Conservation (phyloP, 2,888 invertebrate genomes). For the Nemapogon koenigi region DNA sequence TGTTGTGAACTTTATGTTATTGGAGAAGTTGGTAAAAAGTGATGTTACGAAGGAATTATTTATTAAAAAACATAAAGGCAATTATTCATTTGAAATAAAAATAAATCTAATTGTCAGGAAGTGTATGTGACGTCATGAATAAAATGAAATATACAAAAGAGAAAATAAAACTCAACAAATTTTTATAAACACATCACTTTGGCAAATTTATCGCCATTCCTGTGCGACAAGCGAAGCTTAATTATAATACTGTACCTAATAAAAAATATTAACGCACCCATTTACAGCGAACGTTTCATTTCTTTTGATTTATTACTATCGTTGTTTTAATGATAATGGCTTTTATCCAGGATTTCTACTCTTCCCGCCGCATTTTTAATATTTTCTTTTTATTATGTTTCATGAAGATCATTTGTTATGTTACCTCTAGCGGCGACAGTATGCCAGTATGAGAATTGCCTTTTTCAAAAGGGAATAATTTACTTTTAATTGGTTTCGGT, state of each 20-base stretch:
- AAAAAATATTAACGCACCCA: conserved; percentile 31
- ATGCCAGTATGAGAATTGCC: too few species aligned
- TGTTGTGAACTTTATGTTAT: too few species aligned
- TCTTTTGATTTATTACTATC: conserved; percentile 38
- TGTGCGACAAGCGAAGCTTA: conserved; percentile 13
- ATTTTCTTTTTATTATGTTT: conserved; percentile 6
- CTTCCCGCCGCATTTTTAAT: conserved; percentile 3
- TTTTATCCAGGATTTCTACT: conserved; percentile 27
- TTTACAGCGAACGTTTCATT: conserved; percentile 33
- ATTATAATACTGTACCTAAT: conserved; percentile 22
- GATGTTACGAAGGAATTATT: too few species aligned
- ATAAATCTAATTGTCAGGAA: too few species aligned
- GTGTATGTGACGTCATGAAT: too few species aligned
- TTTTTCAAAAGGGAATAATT: too few species aligned
- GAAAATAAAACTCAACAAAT: conserved; percentile 12
- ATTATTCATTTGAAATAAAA: too few species aligned
- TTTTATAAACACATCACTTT: conserved; percentile 7
- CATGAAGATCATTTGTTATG: conserved; percentile 6
- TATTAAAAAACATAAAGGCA: too few species aligned
- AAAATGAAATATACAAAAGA: conserved; percentile 13
- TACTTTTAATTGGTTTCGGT: too few species aligned
- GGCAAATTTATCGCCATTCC: conserved; percentile 2
- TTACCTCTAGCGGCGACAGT: too few species aligned
- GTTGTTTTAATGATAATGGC: conserved; percentile 40
- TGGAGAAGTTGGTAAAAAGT: too few species aligned